Evolutionary conservation across 2,113 vertebrate species (phyloP).

Genomic region (Jaculus jaculus): DNA sequence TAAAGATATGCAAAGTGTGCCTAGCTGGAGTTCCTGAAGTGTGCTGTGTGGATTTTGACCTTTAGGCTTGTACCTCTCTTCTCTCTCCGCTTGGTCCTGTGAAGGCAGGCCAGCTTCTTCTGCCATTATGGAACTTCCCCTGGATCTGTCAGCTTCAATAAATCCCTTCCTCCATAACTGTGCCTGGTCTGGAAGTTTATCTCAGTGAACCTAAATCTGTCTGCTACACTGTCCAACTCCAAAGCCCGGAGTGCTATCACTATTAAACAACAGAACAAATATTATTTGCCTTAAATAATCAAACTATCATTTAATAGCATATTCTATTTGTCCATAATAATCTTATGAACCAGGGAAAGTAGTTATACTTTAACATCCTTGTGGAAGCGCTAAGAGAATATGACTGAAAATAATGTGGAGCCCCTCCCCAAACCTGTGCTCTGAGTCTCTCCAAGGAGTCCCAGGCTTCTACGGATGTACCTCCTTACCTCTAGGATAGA

Average conservation of each 20-base stretch:
- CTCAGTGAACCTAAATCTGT: too few species aligned
- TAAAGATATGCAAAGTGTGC: too few species aligned
- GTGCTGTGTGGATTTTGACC: too few species aligned
- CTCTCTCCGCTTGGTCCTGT: too few species aligned
- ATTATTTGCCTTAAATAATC: not conserved
- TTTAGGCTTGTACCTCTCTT: too few species aligned
- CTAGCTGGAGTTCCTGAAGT: too few species aligned
- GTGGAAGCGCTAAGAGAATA: not conserved
- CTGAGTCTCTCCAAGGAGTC: not conserved
- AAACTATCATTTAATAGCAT: not conserved
- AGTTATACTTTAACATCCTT: not conserved
- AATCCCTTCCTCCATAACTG: too few species aligned
- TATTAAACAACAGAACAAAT: not conserved
- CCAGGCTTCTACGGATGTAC: accelerated
- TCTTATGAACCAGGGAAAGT: not conserved
- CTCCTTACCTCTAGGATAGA: not conserved
- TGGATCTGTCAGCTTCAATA: too few species aligned
- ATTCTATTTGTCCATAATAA: not conserved
- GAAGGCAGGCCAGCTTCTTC: too few species aligned
- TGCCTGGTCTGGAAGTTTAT: too few species aligned
- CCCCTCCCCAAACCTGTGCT: not conserved
- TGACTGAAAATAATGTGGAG: not conserved
- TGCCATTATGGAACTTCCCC: too few species aligned
- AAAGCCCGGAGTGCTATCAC: not conserved
- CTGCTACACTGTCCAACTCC: not conserved